These are phyloP conservation scores for Merops nubicus DNA, from an alignment of 2,113 vertebrate genomes.

Conservation along the genomic window DNA sequence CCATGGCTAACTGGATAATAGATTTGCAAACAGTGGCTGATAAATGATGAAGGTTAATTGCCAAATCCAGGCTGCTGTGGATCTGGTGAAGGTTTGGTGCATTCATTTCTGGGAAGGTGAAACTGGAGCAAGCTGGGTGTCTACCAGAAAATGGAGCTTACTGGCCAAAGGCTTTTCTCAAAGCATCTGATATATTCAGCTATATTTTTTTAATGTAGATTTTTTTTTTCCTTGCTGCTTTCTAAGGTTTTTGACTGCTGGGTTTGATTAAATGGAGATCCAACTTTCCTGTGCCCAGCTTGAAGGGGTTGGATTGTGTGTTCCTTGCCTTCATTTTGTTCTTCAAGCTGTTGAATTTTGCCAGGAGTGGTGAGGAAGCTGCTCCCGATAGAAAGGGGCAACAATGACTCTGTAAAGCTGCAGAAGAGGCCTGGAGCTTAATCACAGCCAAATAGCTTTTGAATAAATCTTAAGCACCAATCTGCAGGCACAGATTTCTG, in stretches of 20 bases:
- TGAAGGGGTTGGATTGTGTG: not conserved
- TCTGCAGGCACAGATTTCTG: not conserved
- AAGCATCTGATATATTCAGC: not conserved
- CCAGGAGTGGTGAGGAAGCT: not conserved
- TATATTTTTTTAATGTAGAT: fast-evolving
- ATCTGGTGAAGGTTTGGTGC: not conserved
- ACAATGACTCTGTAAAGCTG: not conserved
- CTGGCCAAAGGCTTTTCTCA: not conserved
- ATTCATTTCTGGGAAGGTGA: not conserved
- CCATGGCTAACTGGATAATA: not conserved
- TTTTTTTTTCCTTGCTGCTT: not conserved
- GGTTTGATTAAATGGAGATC: fast-evolving
- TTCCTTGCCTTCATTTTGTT: not conserved
- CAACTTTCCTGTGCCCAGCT: fast-evolving
- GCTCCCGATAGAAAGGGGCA: not conserved
- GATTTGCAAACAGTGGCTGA: not conserved
- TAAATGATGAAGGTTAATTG: not conserved
- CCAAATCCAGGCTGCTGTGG: not conserved
- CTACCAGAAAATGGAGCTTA: not conserved
- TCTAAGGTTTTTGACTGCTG: not conserved
- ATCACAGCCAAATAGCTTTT: fast-evolving
- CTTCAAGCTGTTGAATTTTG: not conserved
- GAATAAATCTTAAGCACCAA: not conserved
- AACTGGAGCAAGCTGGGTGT: not conserved
- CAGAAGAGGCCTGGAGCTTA: not conserved